phyloP scores from a whole-genome alignment of 2,113 vertebrate species.

The Microtus oregoni region DNA sequence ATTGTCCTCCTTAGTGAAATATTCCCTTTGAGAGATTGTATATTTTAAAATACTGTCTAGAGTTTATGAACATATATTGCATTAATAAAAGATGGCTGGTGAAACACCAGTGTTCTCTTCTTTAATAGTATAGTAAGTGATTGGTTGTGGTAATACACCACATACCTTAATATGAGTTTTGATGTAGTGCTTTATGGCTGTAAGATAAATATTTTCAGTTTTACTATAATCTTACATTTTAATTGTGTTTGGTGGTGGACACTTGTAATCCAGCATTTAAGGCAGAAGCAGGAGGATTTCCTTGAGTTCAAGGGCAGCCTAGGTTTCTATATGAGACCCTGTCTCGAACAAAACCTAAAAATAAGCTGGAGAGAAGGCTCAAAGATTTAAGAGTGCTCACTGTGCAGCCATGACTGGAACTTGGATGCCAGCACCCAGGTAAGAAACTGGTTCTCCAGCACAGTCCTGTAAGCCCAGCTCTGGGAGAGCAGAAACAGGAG shows the following conservation, averaged over 20 bases:
- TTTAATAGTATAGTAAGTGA: constrained; percentile 78
- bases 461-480: not conserved
- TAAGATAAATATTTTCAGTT: constrained; percentile 14
- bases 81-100: constrained; percentile 84
- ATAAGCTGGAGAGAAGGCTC: not conserved
- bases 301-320: not conserved
- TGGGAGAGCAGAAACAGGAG: not conserved
- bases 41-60: constrained; percentile 87
- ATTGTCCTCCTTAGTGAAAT: constrained; percentile 84
- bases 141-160: constrained; percentile 54
- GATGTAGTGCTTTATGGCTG: constrained; percentile 65
- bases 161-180: too few relatives aligned
- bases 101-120: constrained; percentile 78
- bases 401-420: not conserved
- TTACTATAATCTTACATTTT: not conserved
- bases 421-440: too few relatives aligned
- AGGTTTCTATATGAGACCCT: not conserved
- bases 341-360: not conserved
- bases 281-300: not conserved
- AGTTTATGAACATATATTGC: constrained; percentile 85
- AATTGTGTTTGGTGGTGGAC: not conserved
- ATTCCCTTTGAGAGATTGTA: constrained; percentile 88
- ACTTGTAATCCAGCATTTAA: not conserved
- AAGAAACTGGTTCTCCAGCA: not conserved
- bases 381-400: not conserved